A percentile compares a stretch with the other conserved stretches of the same genome.
Conservation (phyloP, 2,113 vertebrate species). For the Sciurus niger region DNA sequence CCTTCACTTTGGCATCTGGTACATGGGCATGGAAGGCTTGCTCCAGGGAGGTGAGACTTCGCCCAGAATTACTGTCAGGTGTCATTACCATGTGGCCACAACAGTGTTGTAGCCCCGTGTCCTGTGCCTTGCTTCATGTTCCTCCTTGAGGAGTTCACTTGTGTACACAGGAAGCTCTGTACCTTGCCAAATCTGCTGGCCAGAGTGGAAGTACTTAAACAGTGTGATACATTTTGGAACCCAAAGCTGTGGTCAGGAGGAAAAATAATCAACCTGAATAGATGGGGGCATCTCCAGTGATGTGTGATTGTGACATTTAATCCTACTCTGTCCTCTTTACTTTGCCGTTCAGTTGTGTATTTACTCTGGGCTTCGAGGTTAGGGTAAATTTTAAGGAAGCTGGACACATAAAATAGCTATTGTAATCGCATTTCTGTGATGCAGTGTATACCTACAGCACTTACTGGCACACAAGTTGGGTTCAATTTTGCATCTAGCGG, state of each 20-base stretch:
- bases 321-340: not conserved
- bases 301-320: not conserved
- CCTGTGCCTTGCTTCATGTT: not conserved
- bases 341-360: not conserved
- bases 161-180: constrained; percentile 44
- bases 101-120: fast-evolving
- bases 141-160: not conserved
- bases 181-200: constrained; percentile 35
- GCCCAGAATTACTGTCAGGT: not conserved
- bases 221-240: constrained; percentile 37
- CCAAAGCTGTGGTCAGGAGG: constrained; percentile 58
- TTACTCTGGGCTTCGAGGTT: not conserved
- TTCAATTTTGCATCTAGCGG: not conserved
- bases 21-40: not conserved
- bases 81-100: not conserved
- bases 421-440: not conserved
- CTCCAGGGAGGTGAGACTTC: not conserved
- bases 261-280: constrained; percentile 32
- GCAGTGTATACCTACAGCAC: not conserved
- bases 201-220: constrained; percentile 15
- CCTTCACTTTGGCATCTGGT: not conserved
- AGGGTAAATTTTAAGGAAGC: not conserved
- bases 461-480: not conserved
- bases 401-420: not conserved
- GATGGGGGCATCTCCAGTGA: constrained; percentile 24